Conservation (phyloP, 2,888 invertebrate species). For the Dynastes grantii region DNA sequence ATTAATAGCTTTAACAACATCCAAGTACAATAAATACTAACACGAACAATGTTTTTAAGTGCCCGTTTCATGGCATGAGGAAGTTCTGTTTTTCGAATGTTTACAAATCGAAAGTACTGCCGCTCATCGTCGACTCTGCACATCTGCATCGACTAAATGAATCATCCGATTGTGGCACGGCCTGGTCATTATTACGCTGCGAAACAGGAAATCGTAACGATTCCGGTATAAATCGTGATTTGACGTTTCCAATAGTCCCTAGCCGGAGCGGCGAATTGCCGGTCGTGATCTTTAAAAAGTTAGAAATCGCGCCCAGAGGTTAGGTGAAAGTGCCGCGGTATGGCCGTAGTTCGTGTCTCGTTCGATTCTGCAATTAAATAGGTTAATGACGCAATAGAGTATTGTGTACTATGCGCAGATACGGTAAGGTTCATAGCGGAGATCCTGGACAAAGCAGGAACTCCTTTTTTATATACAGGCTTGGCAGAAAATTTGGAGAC, state of each 20-base stretch:
- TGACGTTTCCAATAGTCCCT: not conserved
- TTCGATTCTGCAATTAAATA: slow-evolving; percentile 30
- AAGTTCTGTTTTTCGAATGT: not conserved
- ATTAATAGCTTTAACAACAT: no score
- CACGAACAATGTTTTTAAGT: no score
- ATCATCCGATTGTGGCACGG: slow-evolving; percentile 2
- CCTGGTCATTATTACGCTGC: not conserved
- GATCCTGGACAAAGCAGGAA: slow-evolving; percentile 11
- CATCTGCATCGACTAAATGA: not conserved
- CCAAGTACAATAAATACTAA: no score
- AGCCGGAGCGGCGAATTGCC: not conserved
- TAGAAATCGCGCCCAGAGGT: slow-evolving; percentile 27
- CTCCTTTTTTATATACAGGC: not conserved
- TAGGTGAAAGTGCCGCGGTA: slow-evolving; percentile 26
- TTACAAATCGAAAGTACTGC: not conserved
- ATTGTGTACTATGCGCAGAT: not conserved
- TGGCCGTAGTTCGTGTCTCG: not conserved
- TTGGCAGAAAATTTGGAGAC: not conserved
- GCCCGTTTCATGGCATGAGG: not conserved
- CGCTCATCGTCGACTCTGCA: no score
- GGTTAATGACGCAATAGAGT: slow-evolving; percentile 22
- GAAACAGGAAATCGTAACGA: slow-evolving; percentile 28
- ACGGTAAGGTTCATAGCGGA: not conserved
- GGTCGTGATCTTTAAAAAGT: slow-evolving; percentile 32
- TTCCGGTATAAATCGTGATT: slow-evolving; percentile 20